A percentile compares a stretch with the other conserved stretches of the same genome.
phyloP scores from a whole-genome alignment of 2,797 vertebrate genomes.

The Leptatherina wallacei region DNA sequence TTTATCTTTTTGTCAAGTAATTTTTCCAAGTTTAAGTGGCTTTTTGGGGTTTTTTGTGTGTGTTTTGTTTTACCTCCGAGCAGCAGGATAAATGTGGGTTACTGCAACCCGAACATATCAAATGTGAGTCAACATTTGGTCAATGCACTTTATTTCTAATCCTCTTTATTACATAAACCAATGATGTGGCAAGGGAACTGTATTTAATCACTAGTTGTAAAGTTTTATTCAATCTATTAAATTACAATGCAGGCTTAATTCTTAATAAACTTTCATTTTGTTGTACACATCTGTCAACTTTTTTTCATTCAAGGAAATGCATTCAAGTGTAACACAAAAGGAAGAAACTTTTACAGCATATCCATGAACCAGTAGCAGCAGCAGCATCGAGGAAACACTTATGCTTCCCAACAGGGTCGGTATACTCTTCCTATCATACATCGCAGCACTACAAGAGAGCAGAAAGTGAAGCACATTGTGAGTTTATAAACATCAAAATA shows the following conservation, averaged over 20 bases:
- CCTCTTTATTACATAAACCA: background rate
- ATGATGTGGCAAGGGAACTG: background rate
- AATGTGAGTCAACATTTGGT: conserved; percentile 18
- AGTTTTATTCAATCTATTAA: conserved; percentile 15
- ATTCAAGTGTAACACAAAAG: conserved; percentile 18
- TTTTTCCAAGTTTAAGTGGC: too few relatives aligned
- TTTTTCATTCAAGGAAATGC: conserved; percentile 38
- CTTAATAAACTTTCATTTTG: conserved; percentile 79
- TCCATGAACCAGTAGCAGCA: background rate
- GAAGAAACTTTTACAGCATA: conserved; percentile 14
- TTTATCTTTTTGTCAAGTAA: background rate
- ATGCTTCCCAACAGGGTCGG: conserved; percentile 92
- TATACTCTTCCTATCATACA: conserved; percentile 98
- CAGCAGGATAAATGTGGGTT: background rate
- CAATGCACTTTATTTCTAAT: conserved; percentile 11
- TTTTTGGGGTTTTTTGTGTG: background rate
- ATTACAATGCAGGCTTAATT: conserved; percentile 46
- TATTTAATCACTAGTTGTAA: conserved; percentile 27
- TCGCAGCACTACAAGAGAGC: conserved; percentile 85
- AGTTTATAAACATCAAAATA: background rate
- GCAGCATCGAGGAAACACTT: conserved; percentile 27
- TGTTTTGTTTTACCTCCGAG: background rate
- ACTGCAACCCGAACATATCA: background rate
- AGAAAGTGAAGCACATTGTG: conserved; percentile 14
- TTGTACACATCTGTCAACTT: conserved; percentile 39